A percentile compares a stretch with the other conserved stretches of the same genome.
These are phyloP conservation scores for Hydrolagus affinis DNA, from an alignment of 2,113 vertebrate species.

Conservation along the genomic window DNA sequence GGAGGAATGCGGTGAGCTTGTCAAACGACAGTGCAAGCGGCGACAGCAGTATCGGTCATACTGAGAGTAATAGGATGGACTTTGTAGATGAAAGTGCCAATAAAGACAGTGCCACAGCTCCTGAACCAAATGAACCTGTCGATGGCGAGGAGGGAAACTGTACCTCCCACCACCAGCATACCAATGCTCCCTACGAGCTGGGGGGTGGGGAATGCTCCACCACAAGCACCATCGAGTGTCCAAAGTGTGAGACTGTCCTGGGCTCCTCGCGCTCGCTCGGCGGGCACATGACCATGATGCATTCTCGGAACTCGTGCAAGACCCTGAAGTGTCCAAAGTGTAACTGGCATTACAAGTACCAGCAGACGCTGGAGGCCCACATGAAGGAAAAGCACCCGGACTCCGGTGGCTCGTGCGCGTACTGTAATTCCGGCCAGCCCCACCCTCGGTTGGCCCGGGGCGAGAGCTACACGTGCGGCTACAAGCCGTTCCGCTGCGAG, in stretches of 20 bases:
- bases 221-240: conserved; percentile 92
- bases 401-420: conserved; percentile 82
- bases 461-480: conserved; percentile 97
- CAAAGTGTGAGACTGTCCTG: conserved; percentile 92
- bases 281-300: conserved; percentile 99
- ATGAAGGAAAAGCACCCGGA: conserved; percentile 99
- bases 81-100: conserved; percentile 97
- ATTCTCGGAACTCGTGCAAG: conserved; percentile 98
- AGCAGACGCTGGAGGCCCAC: conserved; percentile 98
- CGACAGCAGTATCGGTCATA: conserved; percentile 49
- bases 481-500: conserved; percentile 98
- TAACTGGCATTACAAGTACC: conserved; percentile 99
- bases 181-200: conserved; percentile 80
- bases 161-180: conserved; percentile 65
- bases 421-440: conserved; percentile 90
- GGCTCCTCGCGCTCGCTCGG: conserved; percentile 94
- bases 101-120: conserved; percentile 96
- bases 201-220: conserved; percentile 84
- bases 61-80: conserved; percentile 80
- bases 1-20: conserved; percentile 95
- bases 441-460: conserved; percentile 92
- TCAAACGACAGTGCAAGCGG: conserved; percentile 88
- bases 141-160: conserved; percentile 87
- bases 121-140: conserved; percentile 95
- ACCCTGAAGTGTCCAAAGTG: conserved; percentile 99